Evolutionary conservation across 2,888 invertebrate species (phyloP).

Genomic region (Andrena camellia): DNA sequence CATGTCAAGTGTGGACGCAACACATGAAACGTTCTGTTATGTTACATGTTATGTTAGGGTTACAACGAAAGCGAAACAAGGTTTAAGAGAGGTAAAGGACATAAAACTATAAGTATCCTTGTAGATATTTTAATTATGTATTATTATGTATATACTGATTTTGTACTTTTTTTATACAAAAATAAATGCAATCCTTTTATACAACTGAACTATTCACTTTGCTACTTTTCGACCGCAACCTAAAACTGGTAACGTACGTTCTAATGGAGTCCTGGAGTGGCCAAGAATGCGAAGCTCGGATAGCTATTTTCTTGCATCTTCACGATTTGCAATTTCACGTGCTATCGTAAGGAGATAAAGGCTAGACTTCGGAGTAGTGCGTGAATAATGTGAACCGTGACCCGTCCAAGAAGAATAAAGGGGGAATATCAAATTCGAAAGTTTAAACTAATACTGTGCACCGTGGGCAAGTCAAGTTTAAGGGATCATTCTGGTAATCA

Average conservation of each 20-base stretch:
- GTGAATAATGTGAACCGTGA: too few species aligned
- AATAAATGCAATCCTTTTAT: conserved; percentile 79
- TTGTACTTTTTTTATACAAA: conserved; percentile 77
- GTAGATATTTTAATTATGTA: conserved; percentile 81
- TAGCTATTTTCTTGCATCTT: too few species aligned
- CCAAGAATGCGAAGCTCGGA: too few species aligned
- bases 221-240: background rate
- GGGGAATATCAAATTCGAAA: too few species aligned
- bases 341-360: too few species aligned
- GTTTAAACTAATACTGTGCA: too few species aligned
- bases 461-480: too few species aligned
- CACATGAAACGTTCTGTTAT: conserved; percentile 21
- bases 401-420: too few species aligned
- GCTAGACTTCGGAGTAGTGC: too few species aligned
- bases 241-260: background rate
- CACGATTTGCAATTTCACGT: too few species aligned
- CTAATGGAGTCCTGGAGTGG: background rate
- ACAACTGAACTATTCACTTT: conserved; percentile 24
- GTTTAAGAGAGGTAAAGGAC: conserved; percentile 63
- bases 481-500: too few species aligned
- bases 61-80: conserved; percentile 52
- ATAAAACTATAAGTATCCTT: conserved; percentile 64
- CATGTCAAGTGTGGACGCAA: conserved; percentile 52
- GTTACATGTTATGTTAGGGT: conserved; percentile 36
- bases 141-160: conserved; percentile 82